These are phyloP conservation scores for Corydoras maculifer DNA, from an alignment of 2,113 vertebrate species.

Conservation along the genomic window DNA sequence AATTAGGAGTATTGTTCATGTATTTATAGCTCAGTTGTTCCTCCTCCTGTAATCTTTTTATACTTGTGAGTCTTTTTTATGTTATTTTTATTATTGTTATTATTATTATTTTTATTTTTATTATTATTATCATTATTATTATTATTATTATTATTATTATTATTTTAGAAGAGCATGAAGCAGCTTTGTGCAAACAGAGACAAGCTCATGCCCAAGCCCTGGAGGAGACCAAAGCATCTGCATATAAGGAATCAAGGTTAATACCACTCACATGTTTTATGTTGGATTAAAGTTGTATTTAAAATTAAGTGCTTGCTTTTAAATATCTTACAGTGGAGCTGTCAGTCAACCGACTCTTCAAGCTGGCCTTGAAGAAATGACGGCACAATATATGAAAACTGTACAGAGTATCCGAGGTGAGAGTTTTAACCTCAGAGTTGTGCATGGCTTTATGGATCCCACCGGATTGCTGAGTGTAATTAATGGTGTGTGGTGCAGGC, in stretches of 20 bases:
- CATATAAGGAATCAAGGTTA: conserved; percentile 48
- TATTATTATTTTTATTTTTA: conserved; percentile 8
- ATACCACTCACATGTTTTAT: conserved; percentile 12
- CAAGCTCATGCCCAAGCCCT: conserved; percentile 51
- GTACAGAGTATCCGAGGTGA: conserved; percentile 88
- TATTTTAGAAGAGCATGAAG: conserved; percentile 60
- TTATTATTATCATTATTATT: background rate
- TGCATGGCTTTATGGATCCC: background rate
- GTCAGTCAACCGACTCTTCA: conserved; percentile 53
- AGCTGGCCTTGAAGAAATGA: conserved; percentile 83
- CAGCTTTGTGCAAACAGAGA: conserved; percentile 43
- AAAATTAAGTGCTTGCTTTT: background rate
- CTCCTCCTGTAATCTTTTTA: background rate
- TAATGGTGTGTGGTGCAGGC: conserved; percentile 54
- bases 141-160: background rate
- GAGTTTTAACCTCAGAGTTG: conserved; percentile 9
- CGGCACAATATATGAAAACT: conserved; percentile 81
- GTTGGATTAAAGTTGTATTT: background rate
- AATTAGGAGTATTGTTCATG: no score
- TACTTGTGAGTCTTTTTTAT: background rate
- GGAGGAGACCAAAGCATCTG: conserved; percentile 44
- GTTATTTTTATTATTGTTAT: no score
- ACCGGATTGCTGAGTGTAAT: conserved; percentile 26
- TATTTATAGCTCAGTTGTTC: background rate
- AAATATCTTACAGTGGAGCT: conserved; percentile 42